Evolutionary conservation across 2,113 vertebrate genomes (phyloP).

Genomic region (Mellivora capensis): DNA sequence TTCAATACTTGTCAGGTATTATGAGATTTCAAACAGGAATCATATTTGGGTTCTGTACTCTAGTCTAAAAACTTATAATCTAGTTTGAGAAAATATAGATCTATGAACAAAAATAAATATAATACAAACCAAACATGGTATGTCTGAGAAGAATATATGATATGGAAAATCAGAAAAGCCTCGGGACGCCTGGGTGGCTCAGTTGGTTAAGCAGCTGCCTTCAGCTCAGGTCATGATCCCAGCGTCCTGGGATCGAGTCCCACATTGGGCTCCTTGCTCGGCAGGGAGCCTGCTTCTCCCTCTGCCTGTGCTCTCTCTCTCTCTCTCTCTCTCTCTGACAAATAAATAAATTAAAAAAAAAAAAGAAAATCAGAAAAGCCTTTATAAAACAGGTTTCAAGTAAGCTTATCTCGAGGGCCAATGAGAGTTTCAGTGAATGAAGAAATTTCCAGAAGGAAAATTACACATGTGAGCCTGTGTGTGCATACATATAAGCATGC

Average conservation of each 20-base stretch:
- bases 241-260: too few relatives aligned
- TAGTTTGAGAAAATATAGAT: not conserved
- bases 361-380: not conserved
- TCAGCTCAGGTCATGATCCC: too few relatives aligned
- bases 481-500: fast-evolving
- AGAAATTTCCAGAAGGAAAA: not conserved
- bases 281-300: too few relatives aligned
- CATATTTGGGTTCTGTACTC: not conserved
- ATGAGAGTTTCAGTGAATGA: not conserved
- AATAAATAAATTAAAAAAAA: too few relatives aligned
- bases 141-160: not conserved
- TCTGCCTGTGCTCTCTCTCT: too few relatives aligned
- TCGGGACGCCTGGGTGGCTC: too few relatives aligned
- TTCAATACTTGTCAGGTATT: not conserved
- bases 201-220: too few relatives aligned
- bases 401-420: not conserved
- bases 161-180: not conserved
- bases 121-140: not conserved
- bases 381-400: not conserved
- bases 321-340: too few relatives aligned
- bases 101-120: not conserved
- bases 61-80: not conserved
- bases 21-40: not conserved
- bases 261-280: too few relatives aligned
- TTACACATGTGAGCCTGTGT: not conserved